phyloP scores from a whole-genome alignment of 2,113 vertebrate species.

The Cryptotis parvus region DNA sequence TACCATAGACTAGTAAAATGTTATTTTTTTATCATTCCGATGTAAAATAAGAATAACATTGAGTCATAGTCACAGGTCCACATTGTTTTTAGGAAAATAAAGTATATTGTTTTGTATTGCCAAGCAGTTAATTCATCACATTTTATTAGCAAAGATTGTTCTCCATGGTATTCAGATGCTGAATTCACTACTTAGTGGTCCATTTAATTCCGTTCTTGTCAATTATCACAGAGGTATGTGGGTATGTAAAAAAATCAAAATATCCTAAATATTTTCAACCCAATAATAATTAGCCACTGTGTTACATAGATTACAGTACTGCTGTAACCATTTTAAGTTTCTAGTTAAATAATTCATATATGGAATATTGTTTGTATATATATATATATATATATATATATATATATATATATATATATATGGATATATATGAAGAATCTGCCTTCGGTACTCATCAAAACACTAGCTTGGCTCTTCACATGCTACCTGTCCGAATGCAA shows the following conservation, averaged over 20 bases:
- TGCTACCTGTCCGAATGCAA: too few relatives aligned
- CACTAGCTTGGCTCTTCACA: too few relatives aligned
- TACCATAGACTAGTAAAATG: background rate
- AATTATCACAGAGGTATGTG: conserved; percentile 57
- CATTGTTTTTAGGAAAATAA: conserved; percentile 30
- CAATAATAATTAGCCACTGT: conserved; percentile 28
- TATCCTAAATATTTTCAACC: conserved; percentile 59
- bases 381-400: too few relatives aligned
- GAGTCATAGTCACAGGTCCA: background rate
- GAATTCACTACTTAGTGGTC: conserved; percentile 51
- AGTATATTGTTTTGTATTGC: conserved; percentile 41
- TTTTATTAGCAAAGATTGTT: conserved; percentile 48
- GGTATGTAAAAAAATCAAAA: conserved; percentile 52
- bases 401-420: too few relatives aligned
- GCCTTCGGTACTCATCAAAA: too few relatives aligned
- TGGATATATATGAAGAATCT: too few relatives aligned
- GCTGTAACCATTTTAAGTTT: background rate
- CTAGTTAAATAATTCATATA: background rate
- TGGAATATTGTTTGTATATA: too few relatives aligned
- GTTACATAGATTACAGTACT: background rate
- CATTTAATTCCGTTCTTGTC: conserved; percentile 51
- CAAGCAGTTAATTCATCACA: conserved; percentile 4
- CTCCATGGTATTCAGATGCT: background rate
- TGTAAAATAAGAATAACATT: conserved; percentile 26
- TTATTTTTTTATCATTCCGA: conserved; percentile 19